These are phyloP conservation scores for Varroa destructor DNA, from an alignment of 1,140 invertebrate genomes.

Conservation along the genomic window DNA sequence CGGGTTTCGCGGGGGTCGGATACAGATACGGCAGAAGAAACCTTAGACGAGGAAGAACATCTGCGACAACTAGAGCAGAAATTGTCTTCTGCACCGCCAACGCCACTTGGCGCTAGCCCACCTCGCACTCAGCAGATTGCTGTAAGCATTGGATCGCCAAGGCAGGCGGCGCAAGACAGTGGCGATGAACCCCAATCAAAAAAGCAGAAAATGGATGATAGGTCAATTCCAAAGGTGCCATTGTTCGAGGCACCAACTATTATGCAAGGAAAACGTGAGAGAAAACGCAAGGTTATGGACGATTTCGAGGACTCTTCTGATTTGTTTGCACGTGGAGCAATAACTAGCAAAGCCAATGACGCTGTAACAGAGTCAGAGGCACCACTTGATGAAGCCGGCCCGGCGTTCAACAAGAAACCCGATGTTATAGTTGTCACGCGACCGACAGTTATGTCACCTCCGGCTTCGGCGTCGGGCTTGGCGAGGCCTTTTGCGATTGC, in stretches of 20 bases:
- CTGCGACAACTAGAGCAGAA: conserved; percentile 21
- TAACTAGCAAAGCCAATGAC: too few relatives aligned
- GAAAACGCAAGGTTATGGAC: conserved; percentile 18
- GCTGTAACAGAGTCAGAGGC: too few relatives aligned
- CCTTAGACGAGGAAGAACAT: conserved; percentile 7
- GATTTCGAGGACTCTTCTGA: conserved; percentile 6
- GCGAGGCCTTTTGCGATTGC: too few relatives aligned
- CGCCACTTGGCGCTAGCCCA: background rate
- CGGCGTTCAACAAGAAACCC: too few relatives aligned
- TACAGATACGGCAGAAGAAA: conserved; percentile 21
- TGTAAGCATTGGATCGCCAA: too few relatives aligned
- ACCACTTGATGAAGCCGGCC: too few relatives aligned
- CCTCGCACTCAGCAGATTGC: too few relatives aligned
- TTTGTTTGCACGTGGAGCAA: too few relatives aligned
- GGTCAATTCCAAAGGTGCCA: background rate
- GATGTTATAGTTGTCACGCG: too few relatives aligned
- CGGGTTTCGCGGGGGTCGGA: background rate
- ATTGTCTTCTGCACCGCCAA: background rate
- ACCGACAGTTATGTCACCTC: too few relatives aligned
- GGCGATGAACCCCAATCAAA: background rate
- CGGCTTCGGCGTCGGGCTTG: too few relatives aligned
- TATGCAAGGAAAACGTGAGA: conserved; percentile 6
- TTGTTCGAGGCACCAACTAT: background rate
- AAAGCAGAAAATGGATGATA: conserved; percentile 7
- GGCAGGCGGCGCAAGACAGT: too few relatives aligned